phyloP scores from a whole-genome alignment of 2,797 vertebrate species.

The Synanceia verrucosa region DNA sequence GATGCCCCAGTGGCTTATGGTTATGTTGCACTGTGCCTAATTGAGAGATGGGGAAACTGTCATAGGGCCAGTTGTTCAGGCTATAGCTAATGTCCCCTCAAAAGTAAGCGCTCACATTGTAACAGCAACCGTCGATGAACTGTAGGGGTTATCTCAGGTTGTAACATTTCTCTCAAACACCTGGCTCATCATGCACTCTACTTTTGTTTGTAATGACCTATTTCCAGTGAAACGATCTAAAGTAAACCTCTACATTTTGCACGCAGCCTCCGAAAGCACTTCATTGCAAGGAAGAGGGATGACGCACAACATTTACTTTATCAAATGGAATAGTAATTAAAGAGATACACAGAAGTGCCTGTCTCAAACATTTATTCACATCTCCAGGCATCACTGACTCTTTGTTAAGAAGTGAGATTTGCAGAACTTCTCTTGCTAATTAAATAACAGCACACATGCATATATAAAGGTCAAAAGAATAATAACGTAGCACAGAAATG shows the following conservation, averaged over 20 bases:
- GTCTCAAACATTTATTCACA: conserved; percentile 47
- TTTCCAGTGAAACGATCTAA: conserved; percentile 42
- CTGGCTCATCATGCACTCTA: conserved; percentile 26
- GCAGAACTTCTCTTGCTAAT: conserved; percentile 19
- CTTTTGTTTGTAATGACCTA: conserved; percentile 37
- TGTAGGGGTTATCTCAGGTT: conserved; percentile 44
- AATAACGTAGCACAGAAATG: conserved; percentile 1
- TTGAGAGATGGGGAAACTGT: conserved; percentile 46
- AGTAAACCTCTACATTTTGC: conserved; percentile 42
- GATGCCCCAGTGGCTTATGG: conserved; percentile 34
- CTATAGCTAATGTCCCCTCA: conserved; percentile 35
- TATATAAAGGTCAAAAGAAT: conserved; percentile 22
- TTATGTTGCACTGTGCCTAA: conserved; percentile 36
- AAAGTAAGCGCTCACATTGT: conserved; percentile 16
- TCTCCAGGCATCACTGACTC: conserved; percentile 43
- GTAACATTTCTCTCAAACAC: conserved; percentile 28
- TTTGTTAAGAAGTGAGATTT: conserved; percentile 40
- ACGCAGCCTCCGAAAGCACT: conserved; percentile 33
- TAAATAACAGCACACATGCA: conserved; percentile 15
- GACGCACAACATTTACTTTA: conserved; percentile 42
- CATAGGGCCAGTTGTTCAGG: conserved; percentile 46
- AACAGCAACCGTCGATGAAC: conserved; percentile 32
- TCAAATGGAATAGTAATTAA: conserved; percentile 59
- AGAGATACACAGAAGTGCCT: conserved; percentile 46
- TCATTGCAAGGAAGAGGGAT: conserved; percentile 61